These are phyloP conservation scores for Octodon degus DNA, from an alignment of 2,113 vertebrate genomes.

Conservation along the genomic window DNA sequence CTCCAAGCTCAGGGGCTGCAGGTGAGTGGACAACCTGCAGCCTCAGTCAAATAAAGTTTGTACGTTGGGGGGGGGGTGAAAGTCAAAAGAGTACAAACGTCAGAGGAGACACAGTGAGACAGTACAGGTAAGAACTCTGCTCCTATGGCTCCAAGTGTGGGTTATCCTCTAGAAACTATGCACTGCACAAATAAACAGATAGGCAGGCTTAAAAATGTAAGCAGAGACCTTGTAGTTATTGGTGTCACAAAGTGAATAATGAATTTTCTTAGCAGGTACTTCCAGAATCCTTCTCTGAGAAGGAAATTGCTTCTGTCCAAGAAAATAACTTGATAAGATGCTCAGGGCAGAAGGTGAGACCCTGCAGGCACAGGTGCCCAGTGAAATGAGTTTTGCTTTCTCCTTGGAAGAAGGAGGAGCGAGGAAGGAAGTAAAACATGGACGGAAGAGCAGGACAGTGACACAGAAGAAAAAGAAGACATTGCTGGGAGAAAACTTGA, in stretches of 20 bases:
- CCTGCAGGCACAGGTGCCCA: background rate
- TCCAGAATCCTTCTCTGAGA: conserved; percentile 29
- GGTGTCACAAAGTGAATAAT: conserved; percentile 74
- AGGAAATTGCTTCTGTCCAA: conserved; percentile 65
- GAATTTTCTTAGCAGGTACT: conserved; percentile 62
- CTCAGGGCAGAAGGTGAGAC: conserved; percentile 56
- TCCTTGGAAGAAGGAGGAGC: background rate
- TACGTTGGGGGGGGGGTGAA: background rate
- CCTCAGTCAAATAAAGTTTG: background rate
- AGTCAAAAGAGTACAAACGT: background rate
- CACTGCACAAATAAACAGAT: background rate
- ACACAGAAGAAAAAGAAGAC: background rate
- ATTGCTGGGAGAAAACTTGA: background rate
- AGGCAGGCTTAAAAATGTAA: background rate
- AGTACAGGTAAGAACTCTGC: background rate
- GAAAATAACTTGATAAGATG: conserved; percentile 59
- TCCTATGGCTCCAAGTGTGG: background rate
- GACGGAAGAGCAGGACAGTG: background rate
- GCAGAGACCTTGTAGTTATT: conserved; percentile 58
- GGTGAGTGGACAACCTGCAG: background rate
- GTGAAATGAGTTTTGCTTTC: conserved; percentile 29
- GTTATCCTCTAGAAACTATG: background rate
- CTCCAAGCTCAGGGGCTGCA: background rate
- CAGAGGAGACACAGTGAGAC: background rate
- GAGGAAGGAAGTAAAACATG: background rate